phyloP scores from a whole-genome alignment of 2,888 invertebrate genomes.

The Acanthosepion pharaonis region DNA sequence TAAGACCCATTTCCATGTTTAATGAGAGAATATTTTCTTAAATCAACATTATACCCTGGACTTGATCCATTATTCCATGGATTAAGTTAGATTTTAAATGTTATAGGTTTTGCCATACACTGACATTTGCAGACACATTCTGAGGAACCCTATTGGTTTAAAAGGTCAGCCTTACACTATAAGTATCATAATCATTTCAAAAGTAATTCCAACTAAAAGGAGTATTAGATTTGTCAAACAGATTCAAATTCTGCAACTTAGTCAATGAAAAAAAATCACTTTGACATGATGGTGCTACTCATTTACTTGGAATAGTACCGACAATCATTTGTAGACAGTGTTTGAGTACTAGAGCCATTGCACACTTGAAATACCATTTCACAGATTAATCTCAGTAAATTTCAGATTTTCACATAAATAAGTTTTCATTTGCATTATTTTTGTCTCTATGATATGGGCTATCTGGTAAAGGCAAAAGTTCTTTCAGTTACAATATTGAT shows the following conservation, averaged over 20 bases:
- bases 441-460: not conserved
- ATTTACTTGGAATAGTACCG: not conserved
- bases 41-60: not conserved
- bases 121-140: conserved; percentile 21
- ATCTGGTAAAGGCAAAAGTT: not conserved
- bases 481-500: not conserved
- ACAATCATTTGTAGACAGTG: not conserved
- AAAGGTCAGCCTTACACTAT: not conserved
- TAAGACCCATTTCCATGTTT: not conserved
- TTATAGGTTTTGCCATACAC: not conserved
- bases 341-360: not conserved
- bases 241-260: not conserved
- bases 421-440: not conserved
- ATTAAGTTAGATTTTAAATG: not conserved
- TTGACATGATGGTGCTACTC: not conserved
- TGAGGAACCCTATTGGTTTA: not conserved
- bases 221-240: not conserved
- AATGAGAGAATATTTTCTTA: not conserved
- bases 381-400: not conserved
- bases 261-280: not conserved
- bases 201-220: not conserved
- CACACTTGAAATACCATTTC: not conserved
- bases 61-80: not conserved
- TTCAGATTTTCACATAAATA: not conserved
- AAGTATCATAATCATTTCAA: conserved; percentile 20